phyloP scores from a whole-genome alignment of 2,797 vertebrate genomes.

The Okamejei kenojei region DNA sequence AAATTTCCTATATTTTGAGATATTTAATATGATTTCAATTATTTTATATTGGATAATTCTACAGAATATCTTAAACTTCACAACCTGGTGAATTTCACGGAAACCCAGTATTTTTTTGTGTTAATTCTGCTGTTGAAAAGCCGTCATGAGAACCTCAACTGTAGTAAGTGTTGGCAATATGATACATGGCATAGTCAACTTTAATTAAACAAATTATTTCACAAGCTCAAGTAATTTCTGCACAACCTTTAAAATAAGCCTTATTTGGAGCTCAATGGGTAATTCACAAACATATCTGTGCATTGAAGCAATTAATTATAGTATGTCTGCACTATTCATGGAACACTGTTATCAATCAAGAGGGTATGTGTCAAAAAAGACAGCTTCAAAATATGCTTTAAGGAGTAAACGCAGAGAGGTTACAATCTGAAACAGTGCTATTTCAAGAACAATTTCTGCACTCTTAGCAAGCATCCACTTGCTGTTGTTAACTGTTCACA shows the following conservation, averaged over 20 bases:
- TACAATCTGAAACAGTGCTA: not conserved
- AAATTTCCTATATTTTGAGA: not conserved
- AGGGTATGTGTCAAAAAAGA: not conserved
- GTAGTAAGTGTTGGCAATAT: not conserved
- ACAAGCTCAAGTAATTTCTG: slow-evolving; percentile 1
- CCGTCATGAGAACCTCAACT: not conserved
- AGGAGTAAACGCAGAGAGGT: not conserved
- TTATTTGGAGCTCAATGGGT: not conserved
- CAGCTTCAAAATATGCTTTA: slow-evolving; percentile 16
- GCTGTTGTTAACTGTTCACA: slow-evolving; percentile 19
- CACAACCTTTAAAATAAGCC: not conserved
- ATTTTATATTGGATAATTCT: not conserved
- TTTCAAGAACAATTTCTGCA: not conserved
- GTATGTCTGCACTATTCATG: slow-evolving; percentile 20
- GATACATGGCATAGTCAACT: not conserved
- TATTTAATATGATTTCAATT: not conserved
- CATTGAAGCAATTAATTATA: slow-evolving; percentile 27
- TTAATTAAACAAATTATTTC: not conserved
- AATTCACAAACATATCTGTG: slow-evolving; percentile 18
- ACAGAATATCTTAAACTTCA: not conserved
- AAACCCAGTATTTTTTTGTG: not conserved
- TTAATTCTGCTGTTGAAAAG: not conserved
- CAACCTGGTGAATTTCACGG: not conserved
- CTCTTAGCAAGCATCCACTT: not conserved
- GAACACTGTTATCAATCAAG: slow-evolving; percentile 12